Evolutionary conservation across 2,888 invertebrate species (phyloP).

Genomic region (Calameuta idolon): DNA sequence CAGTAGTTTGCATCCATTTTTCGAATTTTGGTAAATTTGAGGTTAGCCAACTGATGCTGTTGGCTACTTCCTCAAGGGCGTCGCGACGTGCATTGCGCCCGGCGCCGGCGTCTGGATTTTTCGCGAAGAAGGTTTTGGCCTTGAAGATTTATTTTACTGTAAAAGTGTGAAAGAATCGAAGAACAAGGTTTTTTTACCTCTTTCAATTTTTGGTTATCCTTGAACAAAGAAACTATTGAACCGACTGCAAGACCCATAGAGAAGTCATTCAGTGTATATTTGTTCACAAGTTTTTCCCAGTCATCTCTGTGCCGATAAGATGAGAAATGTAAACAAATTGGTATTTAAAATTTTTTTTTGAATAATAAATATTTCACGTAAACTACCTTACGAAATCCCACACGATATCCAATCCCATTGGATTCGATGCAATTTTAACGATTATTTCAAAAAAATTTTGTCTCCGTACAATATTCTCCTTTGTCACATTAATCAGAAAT

Average conservation of each 20-base stretch:
- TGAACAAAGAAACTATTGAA: constrained; percentile 30
- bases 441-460: constrained; percentile 38
- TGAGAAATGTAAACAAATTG: not conserved
- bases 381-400: constrained; percentile 41
- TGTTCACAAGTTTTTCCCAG: constrained; percentile 26
- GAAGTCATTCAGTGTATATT: constrained; percentile 30
- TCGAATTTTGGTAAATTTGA: constrained; percentile 23
- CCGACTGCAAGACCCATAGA: constrained; percentile 30
- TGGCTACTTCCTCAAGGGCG: constrained; percentile 29
- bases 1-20: constrained; percentile 24
- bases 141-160: not conserved
- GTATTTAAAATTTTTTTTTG: not conserved
- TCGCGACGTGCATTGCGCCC: constrained; percentile 26
- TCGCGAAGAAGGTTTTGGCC: constrained; percentile 26
- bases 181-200: constrained; percentile 12
- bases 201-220: constrained; percentile 13
- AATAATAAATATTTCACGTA: not conserved
- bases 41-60: constrained; percentile 28
- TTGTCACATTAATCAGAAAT: constrained; percentile 31
- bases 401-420: constrained; percentile 33
- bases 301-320: constrained; percentile 16
- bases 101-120: constrained; percentile 30
- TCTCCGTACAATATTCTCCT: constrained; percentile 38
- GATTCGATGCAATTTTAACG: constrained; percentile 37
- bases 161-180: not conserved